A percentile compares a stretch with the other conserved stretches of the same genome.
phyloP scores from a whole-genome alignment of 1,140 invertebrate species.

The Drosophila paulistorum region DNA sequence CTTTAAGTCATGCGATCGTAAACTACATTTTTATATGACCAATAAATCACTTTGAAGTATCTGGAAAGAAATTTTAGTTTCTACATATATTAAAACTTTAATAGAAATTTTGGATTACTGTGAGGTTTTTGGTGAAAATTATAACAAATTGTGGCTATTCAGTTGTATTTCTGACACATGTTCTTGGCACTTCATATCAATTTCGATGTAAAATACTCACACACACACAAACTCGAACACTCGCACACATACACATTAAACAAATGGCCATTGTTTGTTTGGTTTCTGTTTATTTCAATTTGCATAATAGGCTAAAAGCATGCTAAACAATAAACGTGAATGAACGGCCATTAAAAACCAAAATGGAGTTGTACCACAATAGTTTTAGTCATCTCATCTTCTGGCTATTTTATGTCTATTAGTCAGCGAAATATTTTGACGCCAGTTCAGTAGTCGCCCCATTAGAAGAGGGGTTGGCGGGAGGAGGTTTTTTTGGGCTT shows the following conservation, averaged over 20 bases:
- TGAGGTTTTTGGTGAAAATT: neutral
- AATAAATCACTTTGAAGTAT: neutral
- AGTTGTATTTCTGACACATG: neutral
- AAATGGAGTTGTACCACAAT: slow-evolving; percentile 74
- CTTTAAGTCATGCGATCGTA: no score
- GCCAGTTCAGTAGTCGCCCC: slow-evolving; percentile 12
- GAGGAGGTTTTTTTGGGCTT: slow-evolving; percentile 67
- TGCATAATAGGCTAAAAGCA: slow-evolving; percentile 68
- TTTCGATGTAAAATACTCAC: slow-evolving; percentile 35
- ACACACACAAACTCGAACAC: slow-evolving; percentile 2
- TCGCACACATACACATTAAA: slow-evolving; percentile 50
- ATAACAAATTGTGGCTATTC: neutral
- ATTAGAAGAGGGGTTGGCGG: no score
- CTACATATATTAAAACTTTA: no score
- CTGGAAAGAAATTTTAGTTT: no score
- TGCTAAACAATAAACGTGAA: slow-evolving; percentile 72
- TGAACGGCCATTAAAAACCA: slow-evolving; percentile 65
- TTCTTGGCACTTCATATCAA: slow-evolving; percentile 46
- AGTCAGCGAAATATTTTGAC: slow-evolving; percentile 72
- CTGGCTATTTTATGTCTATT: slow-evolving; percentile 56
- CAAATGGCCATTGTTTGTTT: slow-evolving; percentile 48
- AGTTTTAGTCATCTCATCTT: slow-evolving; percentile 47
- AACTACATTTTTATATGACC: neutral
- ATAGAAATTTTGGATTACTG: neutral
- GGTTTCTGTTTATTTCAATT: slow-evolving; percentile 63